Evolutionary conservation across 2,797 vertebrate genomes (phyloP).

Genomic region (Parotocinclus haroldoi): DNA sequence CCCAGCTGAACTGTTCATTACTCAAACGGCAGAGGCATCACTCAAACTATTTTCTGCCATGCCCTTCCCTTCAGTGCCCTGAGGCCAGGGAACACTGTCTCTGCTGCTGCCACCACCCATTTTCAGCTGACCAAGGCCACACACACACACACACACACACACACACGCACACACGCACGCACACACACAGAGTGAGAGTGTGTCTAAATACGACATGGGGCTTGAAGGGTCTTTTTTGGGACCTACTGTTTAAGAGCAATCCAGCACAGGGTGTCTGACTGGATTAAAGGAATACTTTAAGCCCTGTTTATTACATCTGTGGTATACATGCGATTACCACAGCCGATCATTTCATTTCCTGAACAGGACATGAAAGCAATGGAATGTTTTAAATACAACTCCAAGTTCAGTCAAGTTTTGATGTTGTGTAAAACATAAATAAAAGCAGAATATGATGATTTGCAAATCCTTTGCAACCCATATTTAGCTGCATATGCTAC

Average conservation of each 20-base stretch:
- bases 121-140: slow-evolving; percentile 63
- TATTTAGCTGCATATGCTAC: too few species aligned
- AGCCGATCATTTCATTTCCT: too few species aligned
- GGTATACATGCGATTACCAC: too few species aligned
- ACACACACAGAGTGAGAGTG: slow-evolving; percentile 51
- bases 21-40: slow-evolving; percentile 90
- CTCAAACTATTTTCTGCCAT: slow-evolving; percentile 84
- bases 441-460: too few species aligned
- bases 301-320: too few species aligned
- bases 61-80: slow-evolving; percentile 71
- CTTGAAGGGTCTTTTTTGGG: slow-evolving; percentile 28
- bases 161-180: slow-evolving; percentile 4
- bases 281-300: too few species aligned
- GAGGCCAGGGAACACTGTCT: slow-evolving; percentile 46
- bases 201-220: slow-evolving; percentile 30
- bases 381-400: too few species aligned
- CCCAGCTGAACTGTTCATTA: slow-evolving; percentile 95
- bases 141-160: slow-evolving; percentile 30
- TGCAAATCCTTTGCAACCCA: too few species aligned
- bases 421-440: too few species aligned
- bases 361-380: too few species aligned
- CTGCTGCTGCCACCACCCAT: slow-evolving; percentile 50
- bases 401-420: too few species aligned
- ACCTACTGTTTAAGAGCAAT: slow-evolving; percentile 57
- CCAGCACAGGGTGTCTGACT: slow-evolving; percentile 36